These are phyloP conservation scores for Polyploca ridens DNA, from an alignment of 2,888 invertebrate genomes.

Conservation along the genomic window DNA sequence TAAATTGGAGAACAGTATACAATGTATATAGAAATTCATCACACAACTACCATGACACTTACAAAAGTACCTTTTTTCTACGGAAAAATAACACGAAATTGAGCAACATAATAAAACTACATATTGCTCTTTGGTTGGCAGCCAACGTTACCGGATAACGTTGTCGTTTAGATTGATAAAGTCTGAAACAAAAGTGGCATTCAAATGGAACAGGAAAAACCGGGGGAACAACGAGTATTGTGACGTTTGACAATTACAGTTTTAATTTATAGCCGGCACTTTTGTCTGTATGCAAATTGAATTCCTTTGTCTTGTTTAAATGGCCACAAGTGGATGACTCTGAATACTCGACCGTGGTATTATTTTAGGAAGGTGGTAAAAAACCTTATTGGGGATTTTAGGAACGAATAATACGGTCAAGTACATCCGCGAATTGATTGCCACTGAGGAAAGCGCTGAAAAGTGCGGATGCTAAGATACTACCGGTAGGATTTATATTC, in stretches of 20 bases:
- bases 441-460: too few species aligned
- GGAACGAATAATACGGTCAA: neutral
- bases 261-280: conserved; percentile 5
- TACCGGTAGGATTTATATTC: too few species aligned
- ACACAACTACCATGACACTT: neutral
- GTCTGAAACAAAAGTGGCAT: conserved; percentile 15
- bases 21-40: too few species aligned
- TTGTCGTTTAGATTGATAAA: conserved; percentile 53
- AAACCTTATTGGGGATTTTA: neutral
- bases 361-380: neutral
- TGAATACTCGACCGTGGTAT: neutral
- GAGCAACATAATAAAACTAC: conserved; percentile 40
- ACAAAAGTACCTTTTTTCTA: neutral
- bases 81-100: neutral
- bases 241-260: conserved; percentile 7
- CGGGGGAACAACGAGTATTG: neutral
- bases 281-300: conserved; percentile 8
- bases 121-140: conserved; percentile 36
- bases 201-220: conserved; percentile 1
- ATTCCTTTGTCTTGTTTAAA: conserved; percentile 3
- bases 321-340: conserved; percentile 1
- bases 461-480: too few species aligned
- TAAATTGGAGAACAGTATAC: too few species aligned
- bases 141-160: conserved; percentile 44
- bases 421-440: neutral